Evolutionary conservation across 2,888 invertebrate genomes (phyloP).

Genomic region (Tachina fera): DNA sequence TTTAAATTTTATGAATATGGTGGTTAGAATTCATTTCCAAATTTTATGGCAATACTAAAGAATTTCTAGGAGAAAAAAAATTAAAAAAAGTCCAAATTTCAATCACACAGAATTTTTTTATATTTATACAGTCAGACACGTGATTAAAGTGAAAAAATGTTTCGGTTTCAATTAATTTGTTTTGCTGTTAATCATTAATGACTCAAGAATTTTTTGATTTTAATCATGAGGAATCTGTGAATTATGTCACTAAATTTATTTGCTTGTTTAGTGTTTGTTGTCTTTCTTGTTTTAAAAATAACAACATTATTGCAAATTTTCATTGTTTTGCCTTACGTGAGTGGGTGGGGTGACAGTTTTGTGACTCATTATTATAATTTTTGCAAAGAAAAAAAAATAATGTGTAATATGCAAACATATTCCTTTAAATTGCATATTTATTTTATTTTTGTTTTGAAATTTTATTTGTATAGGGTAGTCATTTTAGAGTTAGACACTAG

Average conservation of each 20-base stretch:
- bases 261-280: not conserved
- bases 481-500: no score
- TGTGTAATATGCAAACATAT: not conserved
- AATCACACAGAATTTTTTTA: no score
- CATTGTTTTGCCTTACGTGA: constrained; percentile 4
- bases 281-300: not conserved
- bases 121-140: no score
- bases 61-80: no score
- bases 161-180: not conserved
- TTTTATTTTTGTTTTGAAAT: not conserved
- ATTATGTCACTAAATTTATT: constrained; percentile 4
- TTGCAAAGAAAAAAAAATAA: not conserved
- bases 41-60: no score
- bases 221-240: not conserved
- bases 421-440: not conserved
- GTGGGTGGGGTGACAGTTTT: not conserved
- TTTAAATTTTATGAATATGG: no score
- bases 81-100: no score
- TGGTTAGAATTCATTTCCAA: no score
- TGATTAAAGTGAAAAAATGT: not conserved
- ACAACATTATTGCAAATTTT: not conserved
- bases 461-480: no score
- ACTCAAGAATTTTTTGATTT: no score
- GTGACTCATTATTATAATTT: constrained; percentile 3
- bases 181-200: no score